Conservation (phyloP, 2,888 invertebrate genomes). For the Parapristionchus giblindavisi region DNA sequence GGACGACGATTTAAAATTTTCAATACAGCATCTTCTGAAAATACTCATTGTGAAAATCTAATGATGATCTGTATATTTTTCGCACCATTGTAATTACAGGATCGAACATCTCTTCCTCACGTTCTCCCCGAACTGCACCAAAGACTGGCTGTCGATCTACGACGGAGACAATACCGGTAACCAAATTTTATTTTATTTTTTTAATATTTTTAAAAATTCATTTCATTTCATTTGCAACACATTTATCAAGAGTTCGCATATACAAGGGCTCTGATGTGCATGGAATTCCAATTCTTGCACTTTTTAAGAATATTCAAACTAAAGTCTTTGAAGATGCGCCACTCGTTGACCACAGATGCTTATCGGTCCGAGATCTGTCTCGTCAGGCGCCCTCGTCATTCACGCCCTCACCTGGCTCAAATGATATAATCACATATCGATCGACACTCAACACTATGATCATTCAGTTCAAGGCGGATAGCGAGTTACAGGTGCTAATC, state of each 20-base stretch:
- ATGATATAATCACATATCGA: slow-evolving; percentile 10
- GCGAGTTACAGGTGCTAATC: slow-evolving; percentile 7
- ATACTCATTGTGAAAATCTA: neutral
- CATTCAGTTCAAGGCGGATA: slow-evolving; percentile 47
- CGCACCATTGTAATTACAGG: too few species aligned
- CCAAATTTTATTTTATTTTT: neutral
- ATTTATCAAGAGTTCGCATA: too few species aligned
- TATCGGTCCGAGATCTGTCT: too few species aligned
- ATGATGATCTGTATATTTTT: slow-evolving; percentile 20
- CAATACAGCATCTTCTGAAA: neutral
- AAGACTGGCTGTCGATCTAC: slow-evolving; percentile 50
- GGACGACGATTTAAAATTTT: too few species aligned
- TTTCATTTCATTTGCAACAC: too few species aligned
- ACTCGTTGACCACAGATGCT: too few species aligned
- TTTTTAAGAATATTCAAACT: too few species aligned
- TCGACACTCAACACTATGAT: slow-evolving; percentile 45
- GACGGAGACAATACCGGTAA: slow-evolving; percentile 57
- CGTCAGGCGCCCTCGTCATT: too few species aligned
- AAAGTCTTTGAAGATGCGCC: too few species aligned
- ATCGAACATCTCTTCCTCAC: slow-evolving; percentile 70
- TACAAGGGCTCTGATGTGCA: too few species aligned
- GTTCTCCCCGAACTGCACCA: slow-evolving; percentile 57
- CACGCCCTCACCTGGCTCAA: too few species aligned
- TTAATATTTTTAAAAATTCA: neutral
- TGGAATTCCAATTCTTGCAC: too few species aligned